Evolutionary conservation across 2,888 invertebrate species (phyloP).

Genomic region (Drosophila seclusa): DNA sequence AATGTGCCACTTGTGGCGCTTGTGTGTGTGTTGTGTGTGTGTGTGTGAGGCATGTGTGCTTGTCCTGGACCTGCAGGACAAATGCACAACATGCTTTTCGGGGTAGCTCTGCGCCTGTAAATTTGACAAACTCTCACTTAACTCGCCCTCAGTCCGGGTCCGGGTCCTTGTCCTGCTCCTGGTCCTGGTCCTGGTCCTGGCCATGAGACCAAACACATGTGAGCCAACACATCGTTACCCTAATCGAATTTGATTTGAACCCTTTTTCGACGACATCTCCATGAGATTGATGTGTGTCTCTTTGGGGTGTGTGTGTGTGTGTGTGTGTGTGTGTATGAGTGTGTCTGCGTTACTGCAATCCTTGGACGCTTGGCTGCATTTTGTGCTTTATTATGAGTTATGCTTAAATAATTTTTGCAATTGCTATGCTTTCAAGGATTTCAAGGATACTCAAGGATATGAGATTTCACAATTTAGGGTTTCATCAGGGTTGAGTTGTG

Average conservation of each 20-base stretch:
- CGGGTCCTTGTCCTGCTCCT: neutral
- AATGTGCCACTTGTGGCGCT: conserved; percentile 83
- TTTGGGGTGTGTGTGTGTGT: neutral
- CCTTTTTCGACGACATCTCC: conserved; percentile 62
- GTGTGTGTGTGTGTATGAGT: neutral
- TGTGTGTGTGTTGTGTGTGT: conserved; percentile 24
- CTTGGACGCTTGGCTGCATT: conserved; percentile 48
- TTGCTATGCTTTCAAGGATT: conserved; percentile 18
- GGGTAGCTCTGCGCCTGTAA: conserved; percentile 32
- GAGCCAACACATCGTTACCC: conserved; percentile 60
- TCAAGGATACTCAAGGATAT: conserved; percentile 7
- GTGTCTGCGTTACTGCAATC: conserved; percentile 35
- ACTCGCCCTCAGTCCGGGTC: conserved; percentile 8
- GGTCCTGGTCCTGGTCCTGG: neutral
- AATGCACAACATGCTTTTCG: conserved; percentile 12
- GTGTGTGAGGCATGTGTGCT: conserved; percentile 5
- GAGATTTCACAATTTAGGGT: conserved; percentile 1
- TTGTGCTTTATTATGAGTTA: conserved; percentile 44
- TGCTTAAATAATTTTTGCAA: conserved; percentile 52
- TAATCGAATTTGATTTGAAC: conserved; percentile 82
- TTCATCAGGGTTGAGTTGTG: neutral
- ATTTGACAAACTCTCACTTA: conserved; percentile 67
- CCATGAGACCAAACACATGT: conserved; percentile 33
- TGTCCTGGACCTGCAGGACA: conserved; percentile 19
- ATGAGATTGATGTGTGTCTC: conserved; percentile 30